Evolutionary conservation across 2,113 vertebrate species (phyloP).

Genomic region (Phalacrocorax brasilianus): DNA sequence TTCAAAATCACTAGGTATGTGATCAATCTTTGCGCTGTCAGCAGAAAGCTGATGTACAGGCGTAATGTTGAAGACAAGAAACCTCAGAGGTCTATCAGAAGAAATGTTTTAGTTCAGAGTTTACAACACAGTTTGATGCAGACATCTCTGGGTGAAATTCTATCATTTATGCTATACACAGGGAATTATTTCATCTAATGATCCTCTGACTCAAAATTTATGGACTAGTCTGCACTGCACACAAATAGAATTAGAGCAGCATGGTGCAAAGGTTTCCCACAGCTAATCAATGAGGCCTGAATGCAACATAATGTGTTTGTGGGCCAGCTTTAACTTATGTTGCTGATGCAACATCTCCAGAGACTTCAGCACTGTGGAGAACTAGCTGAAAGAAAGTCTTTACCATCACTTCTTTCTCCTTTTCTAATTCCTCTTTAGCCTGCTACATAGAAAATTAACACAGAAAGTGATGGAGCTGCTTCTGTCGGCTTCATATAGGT

Average conservation of each 20-base stretch:
- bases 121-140: not conserved
- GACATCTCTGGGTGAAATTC: not conserved
- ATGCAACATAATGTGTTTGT: not conserved
- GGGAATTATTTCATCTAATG: not conserved
- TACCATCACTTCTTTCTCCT: not conserved
- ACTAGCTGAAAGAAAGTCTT: not conserved
- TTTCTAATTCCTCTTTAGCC: not conserved
- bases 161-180: not conserved
- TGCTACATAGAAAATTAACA: not conserved
- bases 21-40: not conserved
- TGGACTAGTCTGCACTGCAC: not conserved
- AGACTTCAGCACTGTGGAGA: not conserved
- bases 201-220: conserved; percentile 19
- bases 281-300: conserved; percentile 21
- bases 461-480: not conserved
- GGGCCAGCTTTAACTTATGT: not conserved
- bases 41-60: not conserved
- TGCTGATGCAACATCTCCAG: not conserved
- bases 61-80: not conserved
- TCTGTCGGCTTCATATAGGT: not conserved
- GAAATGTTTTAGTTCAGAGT: not conserved
- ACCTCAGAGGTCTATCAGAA: not conserved
- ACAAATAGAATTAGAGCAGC: conserved; percentile 16
- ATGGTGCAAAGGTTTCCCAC: not conserved
- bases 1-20: not conserved